phyloP scores from a whole-genome alignment of 1,140 invertebrate species.

The Heliconius melpomene region DNA sequence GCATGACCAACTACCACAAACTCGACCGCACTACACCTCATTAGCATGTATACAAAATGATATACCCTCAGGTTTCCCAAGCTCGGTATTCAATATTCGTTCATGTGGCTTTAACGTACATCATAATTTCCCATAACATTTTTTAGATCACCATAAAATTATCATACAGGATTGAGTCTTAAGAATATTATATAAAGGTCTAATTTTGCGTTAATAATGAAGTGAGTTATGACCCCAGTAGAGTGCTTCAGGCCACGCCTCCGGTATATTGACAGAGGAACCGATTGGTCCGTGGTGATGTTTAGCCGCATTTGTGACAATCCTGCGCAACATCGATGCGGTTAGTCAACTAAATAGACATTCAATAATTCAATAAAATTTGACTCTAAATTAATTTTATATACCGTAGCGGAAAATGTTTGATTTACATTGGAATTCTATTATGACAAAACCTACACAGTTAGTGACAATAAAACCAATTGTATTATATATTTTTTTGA shows the following conservation, averaged over 20 bases:
- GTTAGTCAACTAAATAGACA: constrained; percentile 52
- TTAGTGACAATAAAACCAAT: neutral
- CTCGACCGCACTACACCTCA: constrained; percentile 73
- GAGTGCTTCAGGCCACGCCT: constrained; percentile 59
- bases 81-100: constrained; percentile 40
- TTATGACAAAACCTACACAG: constrained; percentile 8
- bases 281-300: constrained; percentile 64
- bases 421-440: constrained; percentile 30
- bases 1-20: constrained; percentile 76
- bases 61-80: constrained; percentile 55
- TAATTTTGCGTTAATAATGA: constrained; percentile 34
- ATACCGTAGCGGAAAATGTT: constrained; percentile 37
- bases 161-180: constrained; percentile 42
- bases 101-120: constrained; percentile 41
- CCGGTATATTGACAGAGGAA: constrained; percentile 66
- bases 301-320: constrained; percentile 57
- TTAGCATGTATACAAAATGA: constrained; percentile 75
- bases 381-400: constrained; percentile 35
- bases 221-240: constrained; percentile 35
- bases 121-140: constrained; percentile 40
- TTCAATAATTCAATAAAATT: constrained; percentile 41
- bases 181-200: constrained; percentile 32
- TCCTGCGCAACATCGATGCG: constrained; percentile 70
- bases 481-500: neutral
- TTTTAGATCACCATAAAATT: constrained; percentile 27